Evolutionary conservation across 2,888 invertebrate species (phyloP), one percentile per base, ranked within the genome.

Genomic region (Junonia oenone): DNA sequence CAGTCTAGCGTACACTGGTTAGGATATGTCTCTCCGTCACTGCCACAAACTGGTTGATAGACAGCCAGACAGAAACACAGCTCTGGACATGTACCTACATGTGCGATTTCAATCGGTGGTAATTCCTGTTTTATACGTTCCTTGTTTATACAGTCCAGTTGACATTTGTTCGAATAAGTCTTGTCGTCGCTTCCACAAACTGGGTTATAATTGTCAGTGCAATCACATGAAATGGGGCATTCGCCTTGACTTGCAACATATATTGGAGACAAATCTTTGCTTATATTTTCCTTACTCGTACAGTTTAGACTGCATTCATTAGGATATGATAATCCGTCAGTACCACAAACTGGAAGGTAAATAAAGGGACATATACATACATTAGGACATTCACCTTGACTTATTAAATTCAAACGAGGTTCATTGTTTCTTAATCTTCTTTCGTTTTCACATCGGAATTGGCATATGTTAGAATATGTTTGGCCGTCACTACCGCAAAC

Each of bases 161-260:
- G 11, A 45, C 70, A 73, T 9, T 51, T 29, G 50, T 68, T 72
- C 8, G 55, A 31, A 26, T 72, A 73, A 2, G 70, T 69, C 9
- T 53, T 56, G 1, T 59, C 63, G 37, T 72, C 68, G 13, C 55
- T 62, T 0, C 67, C 72, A 29, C 75, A 75, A 0, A 73, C 65
- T n/a, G 65, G 66, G 9, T 58, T 27, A 43, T 63, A 59, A 9
- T 46, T 9, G n/a, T 26, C 38, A 6, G 51, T 26, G 45, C 65
- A 65, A n/a, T 49, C 9, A 33, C 67, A 65, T 1, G 31, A 1
- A 17, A 33, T n/a, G 11, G 59, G 29, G 29, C 66, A 68, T 45
- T 58, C 46, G 8, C 65, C 63, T 19, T 57, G 17, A 35, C 33
- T 33, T 8, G 29, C 19, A 47, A 43, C 19, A 4, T n/a, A 19